Evolutionary conservation across 2,797 vertebrate species (phyloP).

Genomic region (Myiothlypis chrysogaster): DNA sequence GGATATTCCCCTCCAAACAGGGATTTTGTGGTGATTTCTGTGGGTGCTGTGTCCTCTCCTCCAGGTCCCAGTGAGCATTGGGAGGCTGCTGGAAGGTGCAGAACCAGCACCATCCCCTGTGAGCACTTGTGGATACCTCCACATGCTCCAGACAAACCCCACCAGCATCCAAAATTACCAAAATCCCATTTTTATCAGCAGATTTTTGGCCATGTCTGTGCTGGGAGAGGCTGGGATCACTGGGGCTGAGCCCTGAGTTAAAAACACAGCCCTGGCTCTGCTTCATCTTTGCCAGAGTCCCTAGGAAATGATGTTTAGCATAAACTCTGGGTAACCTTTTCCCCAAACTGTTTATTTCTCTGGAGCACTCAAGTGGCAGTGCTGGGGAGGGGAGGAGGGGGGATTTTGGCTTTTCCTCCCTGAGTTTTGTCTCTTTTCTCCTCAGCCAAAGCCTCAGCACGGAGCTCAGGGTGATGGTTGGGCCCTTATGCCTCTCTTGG

Average conservation of each 20-base stretch:
- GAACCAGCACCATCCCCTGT: accelerated
- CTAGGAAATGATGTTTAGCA: background rate
- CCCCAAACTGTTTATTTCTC: background rate
- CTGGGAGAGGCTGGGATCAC: background rate
- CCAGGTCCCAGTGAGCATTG: accelerated
- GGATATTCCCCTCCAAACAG: accelerated
- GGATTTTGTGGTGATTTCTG: background rate
- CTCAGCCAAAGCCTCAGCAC: background rate
- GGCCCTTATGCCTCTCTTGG: background rate
- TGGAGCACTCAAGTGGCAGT: background rate
- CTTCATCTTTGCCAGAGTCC: background rate
- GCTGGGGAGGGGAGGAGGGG: background rate
- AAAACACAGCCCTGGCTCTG: background rate
- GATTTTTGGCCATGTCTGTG: accelerated
- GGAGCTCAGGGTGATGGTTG: background rate
- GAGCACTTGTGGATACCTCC: accelerated
- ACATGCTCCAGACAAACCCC: background rate
- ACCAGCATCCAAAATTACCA: accelerated
- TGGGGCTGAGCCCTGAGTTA: background rate
- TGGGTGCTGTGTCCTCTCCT: background rate
- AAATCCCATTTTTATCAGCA: accelerated
- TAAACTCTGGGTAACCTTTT: background rate
- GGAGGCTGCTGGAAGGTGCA: background rate
- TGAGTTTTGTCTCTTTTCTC: background rate
- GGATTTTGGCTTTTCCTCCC: accelerated